Evolutionary conservation across 2,797 vertebrate species (phyloP).

Genomic region (Catamblyrhynchus diadema): DNA sequence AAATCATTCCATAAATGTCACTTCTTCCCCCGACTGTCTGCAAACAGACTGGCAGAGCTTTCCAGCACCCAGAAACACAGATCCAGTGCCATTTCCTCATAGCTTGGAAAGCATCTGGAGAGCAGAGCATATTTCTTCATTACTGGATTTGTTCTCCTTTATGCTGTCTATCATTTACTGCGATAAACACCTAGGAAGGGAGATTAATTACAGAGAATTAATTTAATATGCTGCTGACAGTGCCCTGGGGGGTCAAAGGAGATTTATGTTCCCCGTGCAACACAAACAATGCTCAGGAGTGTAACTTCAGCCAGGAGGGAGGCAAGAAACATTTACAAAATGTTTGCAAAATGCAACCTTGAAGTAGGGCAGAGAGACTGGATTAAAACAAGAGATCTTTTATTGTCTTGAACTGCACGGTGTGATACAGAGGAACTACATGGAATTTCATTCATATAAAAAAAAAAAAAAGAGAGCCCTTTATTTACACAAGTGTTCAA

Average conservation of each 20-base stretch:
- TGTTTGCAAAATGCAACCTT: not conserved
- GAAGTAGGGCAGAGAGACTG: constrained; percentile 39
- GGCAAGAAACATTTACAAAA: not conserved
- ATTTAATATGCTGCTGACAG: not conserved
- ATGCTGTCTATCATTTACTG: not conserved
- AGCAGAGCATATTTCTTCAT: not conserved
- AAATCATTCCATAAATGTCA: not conserved
- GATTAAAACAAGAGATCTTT: constrained; percentile 51
- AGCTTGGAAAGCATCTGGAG: not conserved
- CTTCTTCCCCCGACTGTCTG: not conserved
- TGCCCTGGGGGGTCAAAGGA: not conserved
- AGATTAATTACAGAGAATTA: not conserved
- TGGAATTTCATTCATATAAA: not conserved
- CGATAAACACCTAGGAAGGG: not conserved
- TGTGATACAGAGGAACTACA: constrained; percentile 61
- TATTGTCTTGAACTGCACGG: constrained; percentile 53
- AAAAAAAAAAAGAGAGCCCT: not conserved
- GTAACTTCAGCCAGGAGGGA: not conserved
- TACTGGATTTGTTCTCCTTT: not conserved
- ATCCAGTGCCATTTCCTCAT: not conserved
- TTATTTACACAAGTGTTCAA: constrained; percentile 44
- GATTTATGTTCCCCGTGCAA: not conserved
- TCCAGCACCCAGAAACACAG: not conserved
- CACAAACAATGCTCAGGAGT: not conserved
- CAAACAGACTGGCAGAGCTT: not conserved